phyloP scores from a whole-genome alignment of 2,113 vertebrate genomes.

The Pterocles gutturalis region DNA sequence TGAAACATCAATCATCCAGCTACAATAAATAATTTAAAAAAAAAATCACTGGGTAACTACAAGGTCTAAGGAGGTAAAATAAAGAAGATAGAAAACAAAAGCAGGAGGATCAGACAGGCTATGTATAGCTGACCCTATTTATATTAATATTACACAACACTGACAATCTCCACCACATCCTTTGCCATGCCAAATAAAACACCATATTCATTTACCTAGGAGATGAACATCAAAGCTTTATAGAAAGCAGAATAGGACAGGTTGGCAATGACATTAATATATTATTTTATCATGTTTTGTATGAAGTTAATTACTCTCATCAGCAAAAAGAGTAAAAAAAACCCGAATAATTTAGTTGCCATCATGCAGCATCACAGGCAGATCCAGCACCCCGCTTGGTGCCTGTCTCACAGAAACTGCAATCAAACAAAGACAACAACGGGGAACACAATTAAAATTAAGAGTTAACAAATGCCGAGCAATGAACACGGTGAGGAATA shows the following conservation, averaged over 20 bases:
- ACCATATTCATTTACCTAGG: background rate
- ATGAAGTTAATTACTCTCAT: background rate
- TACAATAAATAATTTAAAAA: slow-evolving; percentile 82
- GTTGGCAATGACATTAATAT: background rate
- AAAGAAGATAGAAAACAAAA: slow-evolving; percentile 63
- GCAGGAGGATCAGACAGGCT: slow-evolving; percentile 17
- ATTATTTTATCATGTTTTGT: background rate
- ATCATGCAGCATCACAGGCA: background rate
- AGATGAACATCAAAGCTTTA: background rate
- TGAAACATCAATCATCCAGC: slow-evolving; percentile 78
- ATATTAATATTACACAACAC: background rate
- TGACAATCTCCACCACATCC: background rate
- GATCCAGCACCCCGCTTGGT: background rate
- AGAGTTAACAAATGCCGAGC: slow-evolving; percentile 10
- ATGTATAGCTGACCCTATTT: slow-evolving; percentile 31
- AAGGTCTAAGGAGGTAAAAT: slow-evolving; percentile 45
- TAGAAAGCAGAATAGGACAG: background rate
- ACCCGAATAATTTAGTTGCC: background rate
- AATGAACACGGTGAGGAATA: background rate
- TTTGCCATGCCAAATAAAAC: background rate
- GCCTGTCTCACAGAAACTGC: background rate
- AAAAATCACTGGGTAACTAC: slow-evolving; percentile 70
- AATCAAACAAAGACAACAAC: slow-evolving; percentile 8
- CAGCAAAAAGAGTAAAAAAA: background rate
- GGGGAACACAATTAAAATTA: background rate